Evolutionary conservation across 35 echinoderm and acorn worm genomes (phyloP).

Genomic region (Nesometra sesokonis): DNA sequence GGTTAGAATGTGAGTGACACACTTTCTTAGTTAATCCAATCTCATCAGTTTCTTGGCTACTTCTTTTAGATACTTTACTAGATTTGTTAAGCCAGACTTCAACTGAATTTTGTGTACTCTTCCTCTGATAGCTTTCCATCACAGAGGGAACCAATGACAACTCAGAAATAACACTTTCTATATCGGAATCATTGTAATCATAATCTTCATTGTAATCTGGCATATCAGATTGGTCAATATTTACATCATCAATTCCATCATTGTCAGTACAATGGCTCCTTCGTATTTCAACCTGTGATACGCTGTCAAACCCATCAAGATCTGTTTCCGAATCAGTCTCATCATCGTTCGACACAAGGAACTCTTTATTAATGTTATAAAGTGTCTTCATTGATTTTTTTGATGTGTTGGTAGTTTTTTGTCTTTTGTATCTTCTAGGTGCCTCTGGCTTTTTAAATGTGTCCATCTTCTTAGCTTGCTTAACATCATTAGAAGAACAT

Average conservation of each 20-base stretch:
- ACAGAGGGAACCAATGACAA: neutral
- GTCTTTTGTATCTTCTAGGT: neutral
- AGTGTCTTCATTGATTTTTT: neutral
- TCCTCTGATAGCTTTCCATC: neutral
- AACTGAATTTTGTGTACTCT: neutral
- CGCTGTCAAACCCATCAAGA: neutral
- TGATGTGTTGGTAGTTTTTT: neutral
- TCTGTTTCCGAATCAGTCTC: too few species aligned
- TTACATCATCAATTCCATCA: too few species aligned
- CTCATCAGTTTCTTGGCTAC: too few species aligned
- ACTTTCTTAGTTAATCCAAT: too few species aligned
- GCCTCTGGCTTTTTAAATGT: neutral
- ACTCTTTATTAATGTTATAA: neutral
- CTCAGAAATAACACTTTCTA: conserved; percentile 14
- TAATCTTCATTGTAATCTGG: too few species aligned
- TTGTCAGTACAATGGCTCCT: too few species aligned
- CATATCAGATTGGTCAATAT: too few species aligned
- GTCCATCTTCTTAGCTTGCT: neutral
- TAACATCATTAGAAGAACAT: neutral
- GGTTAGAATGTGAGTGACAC: too few species aligned
- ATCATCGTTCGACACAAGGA: neutral
- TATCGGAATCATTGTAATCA: conserved; percentile 11
- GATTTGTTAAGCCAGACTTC: too few species aligned
- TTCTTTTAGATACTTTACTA: too few species aligned
- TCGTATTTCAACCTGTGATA: too few species aligned